Base-by-base conservation (phyloP, 2,797 vertebrate species). In the Crenuchus spilurus region DNA sequence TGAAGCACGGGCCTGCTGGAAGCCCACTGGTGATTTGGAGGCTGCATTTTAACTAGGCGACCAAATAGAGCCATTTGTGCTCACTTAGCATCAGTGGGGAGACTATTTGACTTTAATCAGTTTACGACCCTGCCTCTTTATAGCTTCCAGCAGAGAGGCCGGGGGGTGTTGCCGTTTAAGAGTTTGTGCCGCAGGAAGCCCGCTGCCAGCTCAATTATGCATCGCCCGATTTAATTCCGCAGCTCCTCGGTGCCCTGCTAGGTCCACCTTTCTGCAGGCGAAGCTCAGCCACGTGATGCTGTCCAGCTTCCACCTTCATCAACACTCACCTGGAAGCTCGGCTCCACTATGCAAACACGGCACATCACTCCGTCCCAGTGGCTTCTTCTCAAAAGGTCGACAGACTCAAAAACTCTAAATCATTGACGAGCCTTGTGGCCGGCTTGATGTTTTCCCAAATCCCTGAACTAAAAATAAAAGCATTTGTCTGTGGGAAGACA, bases 391-490 rank as follows among this genome's bases (percentile, higher is more conserved):
- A 26, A 80, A 79, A 82, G 78, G 79, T 82, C 80, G 78, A n/a
- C 18, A 22, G 28, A 55, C 39, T 60, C 54, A n/a, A 46, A 70
- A 65, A 52, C 66, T 63, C 44, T 65, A 70, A 82, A 84, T 84
- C 42, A 79, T 79, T 73, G 62, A 75, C 13, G 10, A 54, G 55
- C 66, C 67, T 58, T 51, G 62, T 16, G 52, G 24, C 52, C 35
- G 48, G n/a, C 30, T 18, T 44, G 4, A 67, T 42, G 57, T 51
- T 58, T 35, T 57, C 67, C 26, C 2, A 31, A 4, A 28, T 20
- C 31, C 10, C 10, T 41, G 20, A 39, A 39, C 85, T 87, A 88
- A 87, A 89, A 89, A 90, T 90, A 88, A 84, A 82, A 44, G n/a
- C 66, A 81, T 85, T 54, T 88, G 82, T 90, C 80, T 88, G 74